Conservation (phyloP, 2,888 invertebrate genomes). For the Resseliella maxima region DNA sequence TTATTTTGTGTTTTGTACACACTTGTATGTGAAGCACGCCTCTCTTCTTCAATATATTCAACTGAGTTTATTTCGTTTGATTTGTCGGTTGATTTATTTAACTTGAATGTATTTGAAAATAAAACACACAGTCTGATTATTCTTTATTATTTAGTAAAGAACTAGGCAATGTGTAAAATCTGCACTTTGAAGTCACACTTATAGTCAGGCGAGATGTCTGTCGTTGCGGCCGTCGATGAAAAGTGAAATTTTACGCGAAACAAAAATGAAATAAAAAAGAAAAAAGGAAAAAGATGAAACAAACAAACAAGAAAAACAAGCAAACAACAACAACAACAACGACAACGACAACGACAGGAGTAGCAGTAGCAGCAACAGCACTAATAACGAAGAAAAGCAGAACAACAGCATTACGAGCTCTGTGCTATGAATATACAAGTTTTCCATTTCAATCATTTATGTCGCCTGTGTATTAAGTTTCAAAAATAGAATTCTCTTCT, state of each 20-base stretch:
- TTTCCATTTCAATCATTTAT: neutral
- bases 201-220: neutral
- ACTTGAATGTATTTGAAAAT: constrained; percentile 49
- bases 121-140: constrained; percentile 35
- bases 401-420: neutral
- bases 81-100: constrained; percentile 39
- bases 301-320: neutral
- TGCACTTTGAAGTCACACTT: constrained; percentile 51
- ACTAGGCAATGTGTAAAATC: constrained; percentile 32
- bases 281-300: no score
- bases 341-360: neutral
- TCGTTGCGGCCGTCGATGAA: constrained; percentile 11
- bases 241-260: neutral
- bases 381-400: neutral
- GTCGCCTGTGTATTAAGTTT: neutral
- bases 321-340: neutral
- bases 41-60: neutral
- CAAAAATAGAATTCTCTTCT: constrained; percentile 30
- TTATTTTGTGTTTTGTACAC: neutral
- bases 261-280: neutral
- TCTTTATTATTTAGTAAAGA: constrained; percentile 31
- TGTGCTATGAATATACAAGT: neutral
- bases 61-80: neutral
- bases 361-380: neutral
- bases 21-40: no score